Base-by-base conservation (phyloP, 2,888 invertebrate species). In the Hybos culiciformis region DNA sequence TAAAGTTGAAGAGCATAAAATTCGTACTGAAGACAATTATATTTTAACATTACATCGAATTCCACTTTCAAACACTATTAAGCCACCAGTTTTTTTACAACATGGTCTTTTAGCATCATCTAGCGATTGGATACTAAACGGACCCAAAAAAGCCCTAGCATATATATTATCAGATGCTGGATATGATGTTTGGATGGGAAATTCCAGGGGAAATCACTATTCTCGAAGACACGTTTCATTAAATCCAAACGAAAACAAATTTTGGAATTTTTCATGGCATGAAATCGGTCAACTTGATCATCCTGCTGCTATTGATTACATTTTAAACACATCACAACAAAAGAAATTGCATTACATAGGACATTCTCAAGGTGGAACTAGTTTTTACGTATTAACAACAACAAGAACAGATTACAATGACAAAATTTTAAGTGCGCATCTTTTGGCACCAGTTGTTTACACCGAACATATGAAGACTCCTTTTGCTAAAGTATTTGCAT, bases 311-410 rank as follows among this genome's bases (percentile, higher is more conserved):
- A 75, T 94, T 45, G 80, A 90, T 59, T 79, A 83, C 53, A 69
- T 77, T 2, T 61, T 61, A 14, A 17, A 47, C 3, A 6, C 26
- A 2, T 60, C 58, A 0, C 56, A 54, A 4, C 46, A 56, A 37
- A 17, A 42, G 4, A 44, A 60, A 39, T 41, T 60, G 15, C 55
- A 56, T 14, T 94, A 91, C 60, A 69, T 91, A 32, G 94, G 93
- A 0, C 91, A 93, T 63, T 92, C 90, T 0, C 91, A 93, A 80
- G 93, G 92, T 1, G 83, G 85, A 0, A 81, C 86, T 0, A 72
- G 78, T 55, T 75, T 81, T 51, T 82, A 79, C 56, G 79, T 79
- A 2, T 70, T 84, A 58, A 71, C 83, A 39, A 78, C 82, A 2
- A 71, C 74, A 17, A 67, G 74, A 50, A 78, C 80, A 0, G 73